Evolutionary conservation across 2,888 invertebrate genomes (phyloP).

Genomic region (Stenotaenia linearis): DNA sequence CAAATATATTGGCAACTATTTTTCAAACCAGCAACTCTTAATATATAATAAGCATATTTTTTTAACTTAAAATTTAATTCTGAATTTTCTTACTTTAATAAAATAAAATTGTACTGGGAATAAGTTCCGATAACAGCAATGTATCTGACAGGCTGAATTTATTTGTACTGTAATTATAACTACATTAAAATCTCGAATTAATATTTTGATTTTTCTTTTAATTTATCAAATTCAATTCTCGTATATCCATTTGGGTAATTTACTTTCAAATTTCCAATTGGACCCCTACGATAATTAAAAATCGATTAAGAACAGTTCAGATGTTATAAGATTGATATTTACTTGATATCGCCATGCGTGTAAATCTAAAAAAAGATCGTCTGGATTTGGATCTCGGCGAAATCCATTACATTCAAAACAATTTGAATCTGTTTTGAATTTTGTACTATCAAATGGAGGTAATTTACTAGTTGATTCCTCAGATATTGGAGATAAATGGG

Average conservation of each 20-base stretch:
- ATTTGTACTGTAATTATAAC: neutral
- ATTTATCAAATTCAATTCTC: neutral
- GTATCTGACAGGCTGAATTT: neutral
- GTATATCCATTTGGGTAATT: constrained; percentile 82
- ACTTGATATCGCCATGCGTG: constrained; percentile 60
- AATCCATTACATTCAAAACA: constrained; percentile 90
- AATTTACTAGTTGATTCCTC: constrained; percentile 1
- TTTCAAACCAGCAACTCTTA: neutral
- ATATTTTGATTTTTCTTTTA: neutral
- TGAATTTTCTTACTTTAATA: neutral
- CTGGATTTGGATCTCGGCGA: constrained; percentile 83
- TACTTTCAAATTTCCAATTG: constrained; percentile 89
- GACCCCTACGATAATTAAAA: constrained; percentile 62
- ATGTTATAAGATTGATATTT: neutral
- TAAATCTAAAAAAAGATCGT: constrained; percentile 90
- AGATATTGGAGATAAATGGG: too few species aligned
- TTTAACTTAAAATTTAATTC: neutral
- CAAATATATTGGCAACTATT: neutral
- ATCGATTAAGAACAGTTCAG: neutral
- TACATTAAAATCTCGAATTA: neutral
- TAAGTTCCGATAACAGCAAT: neutral
- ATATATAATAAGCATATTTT: neutral
- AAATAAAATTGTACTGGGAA: neutral
- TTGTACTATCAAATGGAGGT: constrained; percentile 59
- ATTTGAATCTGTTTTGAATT: constrained; percentile 62